A percentile compares a stretch with the other conserved stretches of the same genome.
phyloP scores from a whole-genome alignment of 2,113 vertebrate species.

The Spermophilus dauricus region DNA sequence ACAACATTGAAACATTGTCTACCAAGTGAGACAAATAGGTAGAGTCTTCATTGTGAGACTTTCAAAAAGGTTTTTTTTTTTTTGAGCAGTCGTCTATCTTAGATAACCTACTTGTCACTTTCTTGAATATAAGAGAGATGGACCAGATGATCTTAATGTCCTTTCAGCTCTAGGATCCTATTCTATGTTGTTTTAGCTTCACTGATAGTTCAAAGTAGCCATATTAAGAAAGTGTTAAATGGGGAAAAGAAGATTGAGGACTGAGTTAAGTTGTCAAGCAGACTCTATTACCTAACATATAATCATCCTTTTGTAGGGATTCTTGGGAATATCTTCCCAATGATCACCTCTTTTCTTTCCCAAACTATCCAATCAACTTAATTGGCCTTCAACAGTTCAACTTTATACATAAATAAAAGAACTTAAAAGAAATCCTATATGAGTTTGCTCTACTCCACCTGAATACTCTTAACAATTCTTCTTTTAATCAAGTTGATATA shows the following conservation, averaged over 20 bases:
- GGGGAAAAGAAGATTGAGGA: background rate
- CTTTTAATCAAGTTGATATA: background rate
- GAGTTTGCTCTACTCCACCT: background rate
- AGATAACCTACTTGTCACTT: background rate
- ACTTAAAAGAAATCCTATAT: conserved; percentile 3
- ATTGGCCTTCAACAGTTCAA: background rate
- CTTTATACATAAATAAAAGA: conserved; percentile 5
- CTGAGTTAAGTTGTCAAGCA: background rate
- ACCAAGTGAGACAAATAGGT: background rate
- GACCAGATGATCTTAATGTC: background rate
- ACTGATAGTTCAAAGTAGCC: background rate
- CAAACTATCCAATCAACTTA: conserved; percentile 23
- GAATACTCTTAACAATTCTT: conserved; percentile 18
- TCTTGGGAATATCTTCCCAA: conserved; percentile 12
- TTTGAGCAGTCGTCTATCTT: background rate
- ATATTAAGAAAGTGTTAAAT: background rate
- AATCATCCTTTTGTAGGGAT: background rate
- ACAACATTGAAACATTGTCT: conserved; percentile 26
- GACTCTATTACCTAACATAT: background rate
- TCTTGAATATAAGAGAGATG: background rate
- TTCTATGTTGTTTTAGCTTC: background rate
- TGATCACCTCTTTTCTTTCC: background rate
- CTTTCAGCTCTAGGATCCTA: background rate
- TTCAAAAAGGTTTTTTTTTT: background rate
- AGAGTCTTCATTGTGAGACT: background rate